A percentile compares a stretch with the other conserved stretches of the same genome.
Evolutionary conservation across 2,888 invertebrate genomes (phyloP).

Genomic region (Tinea semifulvella): DNA sequence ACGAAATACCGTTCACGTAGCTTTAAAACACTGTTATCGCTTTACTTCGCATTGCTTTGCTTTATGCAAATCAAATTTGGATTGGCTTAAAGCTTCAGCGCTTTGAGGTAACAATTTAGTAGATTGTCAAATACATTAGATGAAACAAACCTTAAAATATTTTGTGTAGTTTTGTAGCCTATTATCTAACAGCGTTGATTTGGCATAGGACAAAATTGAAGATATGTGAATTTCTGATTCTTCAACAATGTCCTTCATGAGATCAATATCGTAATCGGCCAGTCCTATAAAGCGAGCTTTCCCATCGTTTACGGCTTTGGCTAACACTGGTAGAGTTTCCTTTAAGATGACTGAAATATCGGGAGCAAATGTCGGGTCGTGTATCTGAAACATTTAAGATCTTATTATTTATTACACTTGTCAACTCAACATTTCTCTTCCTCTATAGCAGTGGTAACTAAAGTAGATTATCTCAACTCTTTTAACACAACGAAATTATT

Average conservation of each 20-base stretch:
- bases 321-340: conserved; percentile 86
- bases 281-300: conserved; percentile 84
- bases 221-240: conserved; percentile 72
- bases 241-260: conserved; percentile 78
- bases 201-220: conserved; percentile 79
- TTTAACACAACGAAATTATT: neutral
- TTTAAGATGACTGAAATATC: conserved; percentile 77
- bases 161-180: conserved; percentile 76
- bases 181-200: conserved; percentile 83
- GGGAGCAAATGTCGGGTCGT: conserved; percentile 89
- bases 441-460: neutral
- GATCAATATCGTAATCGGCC: conserved; percentile 84
- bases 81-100: no score
- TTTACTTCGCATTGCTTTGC: no score
- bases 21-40: no score
- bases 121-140: no score
- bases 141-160: conserved; percentile 73
- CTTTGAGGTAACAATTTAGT: no score
- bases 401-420: no score
- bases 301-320: conserved; percentile 75
- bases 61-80: no score
- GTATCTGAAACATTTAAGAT: conserved; percentile 81
- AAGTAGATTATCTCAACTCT: neutral
- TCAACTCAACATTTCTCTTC: neutral
- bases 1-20: no score